phyloP scores from a whole-genome alignment of 2,797 vertebrate genomes.

The Pristis pectinata region DNA sequence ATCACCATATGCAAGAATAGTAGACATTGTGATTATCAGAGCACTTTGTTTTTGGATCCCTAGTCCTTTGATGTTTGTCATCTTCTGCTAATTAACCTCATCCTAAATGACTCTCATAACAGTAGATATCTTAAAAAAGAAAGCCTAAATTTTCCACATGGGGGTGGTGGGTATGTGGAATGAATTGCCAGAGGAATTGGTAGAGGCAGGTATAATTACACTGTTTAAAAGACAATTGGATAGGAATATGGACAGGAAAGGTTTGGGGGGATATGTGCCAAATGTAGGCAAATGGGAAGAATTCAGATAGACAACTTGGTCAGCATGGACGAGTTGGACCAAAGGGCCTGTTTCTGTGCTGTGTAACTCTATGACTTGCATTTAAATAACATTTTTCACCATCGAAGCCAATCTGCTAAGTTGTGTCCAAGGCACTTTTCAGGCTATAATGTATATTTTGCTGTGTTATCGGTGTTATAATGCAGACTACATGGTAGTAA shows the following conservation, averaged over 20 bases:
- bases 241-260: too few relatives aligned
- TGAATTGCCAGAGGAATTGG: too few relatives aligned
- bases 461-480: neutral
- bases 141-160: too few relatives aligned
- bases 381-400: neutral
- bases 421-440: neutral
- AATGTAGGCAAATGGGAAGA: too few relatives aligned
- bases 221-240: too few relatives aligned
- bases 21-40: neutral
- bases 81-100: neutral
- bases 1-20: neutral
- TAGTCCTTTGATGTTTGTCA: neutral
- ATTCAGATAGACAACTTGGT: too few relatives aligned
- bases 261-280: too few relatives aligned
- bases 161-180: too few relatives aligned
- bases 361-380: neutral
- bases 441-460: neutral
- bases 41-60: neutral
- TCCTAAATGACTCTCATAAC: neutral
- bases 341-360: too few relatives aligned
- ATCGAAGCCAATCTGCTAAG: neutral
- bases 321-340: too few relatives aligned
- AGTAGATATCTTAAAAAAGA: neutral
- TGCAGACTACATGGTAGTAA: neutral
- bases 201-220: too few relatives aligned